Evolutionary conservation across 92 coral and sea anemone genomes (phyloP), one percentile per base, ranked within the genome.

Genomic region (Isaurus tuberculatus): DNA sequence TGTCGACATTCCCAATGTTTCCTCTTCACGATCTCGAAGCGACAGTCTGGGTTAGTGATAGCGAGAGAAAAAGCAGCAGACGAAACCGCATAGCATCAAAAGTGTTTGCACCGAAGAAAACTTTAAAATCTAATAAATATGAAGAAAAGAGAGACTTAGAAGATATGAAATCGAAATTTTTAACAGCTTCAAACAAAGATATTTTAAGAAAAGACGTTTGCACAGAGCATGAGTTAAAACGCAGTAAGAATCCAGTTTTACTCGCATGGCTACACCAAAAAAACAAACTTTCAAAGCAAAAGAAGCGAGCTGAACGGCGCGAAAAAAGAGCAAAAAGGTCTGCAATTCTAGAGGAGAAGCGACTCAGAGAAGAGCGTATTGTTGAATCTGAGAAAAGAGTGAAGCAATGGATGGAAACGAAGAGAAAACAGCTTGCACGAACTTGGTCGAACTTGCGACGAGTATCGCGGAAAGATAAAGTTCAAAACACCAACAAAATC

Each of bases 211-310:
- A 91, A 60, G 86, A 84, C 8, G 87, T 92, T 30, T 65, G 61
- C 9, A 83, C 93, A 20, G 99, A 97, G 25, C 99, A 97, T 75
- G 98, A 92, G 40, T 87, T 97, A 0, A 87, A 90, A 26, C 90
- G 86, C n/a, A 85, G 95, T 43, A 83, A 71, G 25, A 97, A 97
- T 71, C 97, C 99, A 1, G 81, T 89, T 9, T 33, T 97, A 51
- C 87, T 77, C 8, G 97, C 98, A 17, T 97, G 99, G 99, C 81
- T 97, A 4, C 94, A 92, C 33, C 84, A 78, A 49, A 97, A 97
- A 83, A 88, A 90, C 77, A 92, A 77, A 51, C 61, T 87, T 33
- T 85, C 89, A 9, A 87, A 92, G 17, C 88, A 93, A 83, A 85
- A 75, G 65, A 89, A 87, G 55, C 80, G 85, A 81, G 86, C 81